Evolutionary conservation across 2,113 vertebrate species (phyloP), one percentile per base, ranked within the genome.

Genomic region (Carlito syrichta): DNA sequence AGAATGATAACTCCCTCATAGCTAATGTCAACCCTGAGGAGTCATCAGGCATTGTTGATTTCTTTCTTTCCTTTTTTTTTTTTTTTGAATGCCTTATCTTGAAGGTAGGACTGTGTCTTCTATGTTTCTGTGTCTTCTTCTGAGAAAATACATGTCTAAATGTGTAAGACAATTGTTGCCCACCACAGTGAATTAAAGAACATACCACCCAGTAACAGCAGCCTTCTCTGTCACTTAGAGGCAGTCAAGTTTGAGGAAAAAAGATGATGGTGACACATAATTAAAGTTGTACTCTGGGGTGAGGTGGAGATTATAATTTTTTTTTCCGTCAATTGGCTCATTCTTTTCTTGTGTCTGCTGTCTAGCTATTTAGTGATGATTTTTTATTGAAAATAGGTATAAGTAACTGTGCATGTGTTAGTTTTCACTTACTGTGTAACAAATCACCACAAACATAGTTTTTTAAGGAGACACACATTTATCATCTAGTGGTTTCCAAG

Each of bases 1-100:
- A 10, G 19, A 19, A 27, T 3, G 8, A 13, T 9, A 1, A 7
- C 5, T 2, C 19, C 8, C 5, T 22, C 5, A 3, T 1, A 9
- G 19, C 0, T 16, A 0, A 17, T 6, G 32, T 3, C 20, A 22
- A 6, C 14, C 30, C 38, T 23, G 14, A 32, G 8, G 12, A 5
- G 8, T 38, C 45, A 7, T 25, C 1, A 4, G 17, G 32, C 12
- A 6, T 12, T 25, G 35, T 4, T 48, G n/a, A 3, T 11, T 22
- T 10, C 13, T 5, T 12, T 40, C 62, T 68, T 10, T 3, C 0
- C n/a, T n/a, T n/a, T n/a, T n/a, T n/a, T n/a, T n/a, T n/a, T n/a
- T n/a, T n/a, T n/a, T n/a, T n/a, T n/a, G n/a, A n/a, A 5, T 22
- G 2, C 22, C 8, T 71, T 23, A 8, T 54, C 73, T 8, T 12